phyloP scores from a whole-genome alignment of 2,888 invertebrate genomes.

The Darwinula stevensoni region DNA sequence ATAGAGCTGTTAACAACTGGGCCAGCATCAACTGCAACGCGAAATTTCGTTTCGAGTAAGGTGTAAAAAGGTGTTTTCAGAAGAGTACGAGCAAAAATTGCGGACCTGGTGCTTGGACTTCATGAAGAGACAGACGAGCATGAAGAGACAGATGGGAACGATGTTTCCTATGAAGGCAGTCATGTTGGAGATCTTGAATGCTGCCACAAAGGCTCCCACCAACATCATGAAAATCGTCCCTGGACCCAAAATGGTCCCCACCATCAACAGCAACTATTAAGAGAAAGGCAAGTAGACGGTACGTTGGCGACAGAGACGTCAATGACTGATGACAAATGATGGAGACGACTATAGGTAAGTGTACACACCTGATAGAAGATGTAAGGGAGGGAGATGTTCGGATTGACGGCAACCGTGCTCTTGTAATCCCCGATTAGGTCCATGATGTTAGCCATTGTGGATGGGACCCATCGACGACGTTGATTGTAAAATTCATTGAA shows the following conservation, averaged over 20 bases:
- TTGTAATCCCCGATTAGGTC: constrained; percentile 20
- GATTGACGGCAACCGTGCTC: constrained; percentile 20
- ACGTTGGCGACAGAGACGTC: no score
- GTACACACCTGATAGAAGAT: constrained; percentile 14
- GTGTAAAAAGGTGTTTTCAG: constrained; percentile 12
- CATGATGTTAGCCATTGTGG: constrained; percentile 25
- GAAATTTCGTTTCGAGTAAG: no score
- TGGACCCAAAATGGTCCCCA: constrained; percentile 47
- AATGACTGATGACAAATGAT: no score
- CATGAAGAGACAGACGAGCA: constrained; percentile 33
- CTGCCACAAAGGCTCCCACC: constrained; percentile 47
- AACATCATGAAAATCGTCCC: constrained; percentile 56
- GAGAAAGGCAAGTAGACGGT: constrained; percentile 5
- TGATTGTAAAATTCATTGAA: constrained; percentile 26
- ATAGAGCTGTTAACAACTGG: constrained; percentile 37
- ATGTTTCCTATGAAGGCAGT: constrained; percentile 31
- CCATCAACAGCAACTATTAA: constrained; percentile 27
- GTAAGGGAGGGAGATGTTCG: constrained; percentile 20
- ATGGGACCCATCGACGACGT: constrained; percentile 24
- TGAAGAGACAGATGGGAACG: constrained; percentile 31
- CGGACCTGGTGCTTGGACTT: constrained; percentile 32
- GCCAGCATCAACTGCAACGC: constrained; percentile 31
- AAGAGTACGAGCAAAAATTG: background rate
- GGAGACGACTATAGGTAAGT: no score
- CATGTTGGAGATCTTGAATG: constrained; percentile 22